Percentiles rank a stretch among this genome's conserved stretches.
These are phyloP conservation scores for Neosilurus hyrtlii DNA, from an alignment of 2,797 vertebrate genomes.

Conservation along the genomic window DNA sequence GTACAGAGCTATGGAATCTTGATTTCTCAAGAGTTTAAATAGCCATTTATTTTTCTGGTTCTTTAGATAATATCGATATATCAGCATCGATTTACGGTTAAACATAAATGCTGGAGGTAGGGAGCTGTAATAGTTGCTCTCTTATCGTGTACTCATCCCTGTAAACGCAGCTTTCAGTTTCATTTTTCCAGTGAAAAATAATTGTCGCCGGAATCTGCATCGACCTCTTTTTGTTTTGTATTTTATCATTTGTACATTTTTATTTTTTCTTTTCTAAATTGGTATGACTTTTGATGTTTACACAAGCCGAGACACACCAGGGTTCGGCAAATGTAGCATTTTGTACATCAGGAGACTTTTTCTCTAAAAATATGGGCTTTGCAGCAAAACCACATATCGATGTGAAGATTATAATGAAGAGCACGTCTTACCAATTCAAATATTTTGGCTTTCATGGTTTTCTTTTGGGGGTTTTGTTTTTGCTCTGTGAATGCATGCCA, in stretches of 20 bases:
- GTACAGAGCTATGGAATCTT: constrained; percentile 98
- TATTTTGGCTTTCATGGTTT: constrained; percentile 65
- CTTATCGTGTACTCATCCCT: constrained; percentile 66
- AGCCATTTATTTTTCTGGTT: constrained; percentile 86
- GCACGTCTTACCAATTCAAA: constrained; percentile 76
- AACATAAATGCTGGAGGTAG: constrained; percentile 85
- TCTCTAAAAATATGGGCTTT: constrained; percentile 76
- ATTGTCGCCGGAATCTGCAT: constrained; percentile 75
- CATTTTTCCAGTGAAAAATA: constrained; percentile 71
- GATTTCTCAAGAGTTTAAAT: constrained; percentile 99
- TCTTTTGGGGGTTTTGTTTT: background rate
- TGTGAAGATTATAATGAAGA: constrained; percentile 73
- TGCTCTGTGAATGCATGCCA: constrained; percentile 65
- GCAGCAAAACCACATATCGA: constrained; percentile 68
- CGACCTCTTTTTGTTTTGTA: constrained; percentile 64
- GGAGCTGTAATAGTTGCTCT: constrained; percentile 80
- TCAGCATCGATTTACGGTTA: constrained; percentile 76
- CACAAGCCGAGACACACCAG: constrained; percentile 80
- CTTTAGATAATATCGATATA: constrained; percentile 80
- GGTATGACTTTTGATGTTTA: constrained; percentile 89
- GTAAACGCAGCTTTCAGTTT: constrained; percentile 76
- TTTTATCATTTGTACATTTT: constrained; percentile 67
- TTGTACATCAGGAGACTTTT: constrained; percentile 72
- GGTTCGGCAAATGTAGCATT: constrained; percentile 83
- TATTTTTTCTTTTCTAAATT: constrained; percentile 65